Base-by-base conservation (phyloP, 2,888 invertebrate genomes). In the Drosophila neutralis region DNA sequence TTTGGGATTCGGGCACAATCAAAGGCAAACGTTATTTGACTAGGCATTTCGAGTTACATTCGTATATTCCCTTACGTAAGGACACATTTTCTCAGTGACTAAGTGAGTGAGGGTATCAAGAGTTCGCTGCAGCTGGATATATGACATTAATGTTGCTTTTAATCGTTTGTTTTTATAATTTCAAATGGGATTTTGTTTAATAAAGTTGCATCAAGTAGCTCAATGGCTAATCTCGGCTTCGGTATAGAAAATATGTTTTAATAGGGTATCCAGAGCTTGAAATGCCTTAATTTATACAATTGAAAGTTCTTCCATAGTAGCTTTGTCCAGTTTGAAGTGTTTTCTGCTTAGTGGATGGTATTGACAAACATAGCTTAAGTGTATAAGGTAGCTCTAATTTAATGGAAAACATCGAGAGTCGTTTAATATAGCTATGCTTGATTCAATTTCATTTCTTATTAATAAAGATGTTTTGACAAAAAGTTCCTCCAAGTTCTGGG, bases 11-110 rank as follows among this genome's bases (percentile, higher is more conserved):
- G 60, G 49, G 45, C 72, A 61, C 49, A 76, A 76, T 78, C 80
- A 78, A 72, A 80, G 66, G 51, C 57, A 71, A 71, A 76, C 65
- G 63, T 45, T 63, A 24, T 35, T 48, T 35, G 45, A 36, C 52
- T 31, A 57, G 36, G 38, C 31, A 27, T 27, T 15, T 48, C 13
- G 18, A 29, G 18, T 35, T 57, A 10, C 54, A 36, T 13, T 54
- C 6, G 2, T 5, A 1, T 7, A 67, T 54, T 33, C 68, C 36
- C 72, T 59, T 38, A 29, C 29, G 8, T 3, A 10, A 15, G 6
- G n/a, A n/a, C 0, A 3, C 13, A 21, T 13, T 24, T 8, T 24
- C 24, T 15, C 15, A 4, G 24, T 24, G 8, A 1, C 24, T 8
- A 24, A 15, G 7, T 24, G 24, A 15, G 15, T 7, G 11, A 45